Evolutionary conservation across 2,888 invertebrate species (phyloP), one percentile per base, ranked within the genome.

Genomic region (Rosalia funebris): DNA sequence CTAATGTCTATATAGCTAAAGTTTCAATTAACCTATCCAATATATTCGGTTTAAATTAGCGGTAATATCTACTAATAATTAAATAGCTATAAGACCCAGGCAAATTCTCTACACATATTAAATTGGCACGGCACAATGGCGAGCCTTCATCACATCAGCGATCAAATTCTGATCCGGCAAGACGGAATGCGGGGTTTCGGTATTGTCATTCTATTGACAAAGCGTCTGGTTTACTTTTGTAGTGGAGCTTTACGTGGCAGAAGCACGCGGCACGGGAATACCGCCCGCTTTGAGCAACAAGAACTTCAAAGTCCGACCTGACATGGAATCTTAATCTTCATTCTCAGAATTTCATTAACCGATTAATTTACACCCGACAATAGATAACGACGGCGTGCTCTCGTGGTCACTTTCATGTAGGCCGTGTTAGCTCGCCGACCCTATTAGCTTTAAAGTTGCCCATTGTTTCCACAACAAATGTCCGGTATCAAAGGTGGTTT

Each of bases 321-420:
- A 68, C 65, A 58, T 64, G 73, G 75, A 76, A 75, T 75, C 72
- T 71, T 74, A 74, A 74, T 75, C 72, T 72, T 63, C 57, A 67
- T 72, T 71, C 69, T 62, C 66, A 71, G 73, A 75, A 76, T 75
- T 73, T 74, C 73, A 75, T 75, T 74, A 53, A 53, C 53, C 53
- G 53, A 53, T 53, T 53, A 53, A 53, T 53, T 53, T 53, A 53
- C 53, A 53, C 53, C 42, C 16, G 10, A 12, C 31, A n/a, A 42
- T 42, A 53, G 53, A 53, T 42, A 53, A 42, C 42, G 2, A 39
- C 25, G 46, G 14, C 46, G 31, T 10, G 31, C 48, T 15, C 31
- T 32, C 53, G 32, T 31, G 53, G 53, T 53, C 53, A 42, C 32
- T 53, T 53, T 52, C 53, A 32, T 53, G 42, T 41, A 32, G 37